These are phyloP conservation scores for Sminthurinus signatus DNA, from an alignment of 1,140 invertebrate species.

Conservation along the genomic window DNA sequence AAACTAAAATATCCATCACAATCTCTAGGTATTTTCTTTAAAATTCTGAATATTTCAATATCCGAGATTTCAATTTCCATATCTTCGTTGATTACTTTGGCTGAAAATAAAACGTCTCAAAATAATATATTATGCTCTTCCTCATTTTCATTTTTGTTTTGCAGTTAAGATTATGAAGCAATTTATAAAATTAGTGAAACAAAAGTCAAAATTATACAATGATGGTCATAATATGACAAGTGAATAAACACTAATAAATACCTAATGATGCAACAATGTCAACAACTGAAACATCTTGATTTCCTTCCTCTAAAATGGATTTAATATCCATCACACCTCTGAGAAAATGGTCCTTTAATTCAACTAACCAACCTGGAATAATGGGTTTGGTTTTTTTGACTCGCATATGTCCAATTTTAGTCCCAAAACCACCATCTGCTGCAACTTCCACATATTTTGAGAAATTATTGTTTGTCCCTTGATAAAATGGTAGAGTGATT, in stretches of 20 bases:
- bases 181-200: too few relatives aligned
- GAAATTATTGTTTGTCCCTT: neutral
- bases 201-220: too few relatives aligned
- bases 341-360: conserved; percentile 11
- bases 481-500: neutral
- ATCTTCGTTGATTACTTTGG: neutral
- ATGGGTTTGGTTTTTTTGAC: conserved; percentile 8
- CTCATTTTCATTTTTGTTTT: too few relatives aligned
- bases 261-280: too few relatives aligned
- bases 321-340: conserved; percentile 8
- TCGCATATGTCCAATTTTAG: neutral
- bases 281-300: too few relatives aligned
- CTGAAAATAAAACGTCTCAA: too few relatives aligned
- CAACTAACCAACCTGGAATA: conserved; percentile 29
- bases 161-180: too few relatives aligned
- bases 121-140: too few relatives aligned
- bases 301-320: too few relatives aligned
- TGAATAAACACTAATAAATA: too few relatives aligned
- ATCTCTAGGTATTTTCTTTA: conserved; percentile 9
- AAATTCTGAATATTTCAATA: conserved; percentile 1
- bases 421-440: neutral
- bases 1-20: conserved; percentile 14
- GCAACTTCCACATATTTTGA: conserved; percentile 5
- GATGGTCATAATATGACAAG: too few relatives aligned
- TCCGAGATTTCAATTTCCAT: neutral